Conservation (phyloP, 2,888 invertebrate genomes). For the Neoitamus cyanurus region DNA sequence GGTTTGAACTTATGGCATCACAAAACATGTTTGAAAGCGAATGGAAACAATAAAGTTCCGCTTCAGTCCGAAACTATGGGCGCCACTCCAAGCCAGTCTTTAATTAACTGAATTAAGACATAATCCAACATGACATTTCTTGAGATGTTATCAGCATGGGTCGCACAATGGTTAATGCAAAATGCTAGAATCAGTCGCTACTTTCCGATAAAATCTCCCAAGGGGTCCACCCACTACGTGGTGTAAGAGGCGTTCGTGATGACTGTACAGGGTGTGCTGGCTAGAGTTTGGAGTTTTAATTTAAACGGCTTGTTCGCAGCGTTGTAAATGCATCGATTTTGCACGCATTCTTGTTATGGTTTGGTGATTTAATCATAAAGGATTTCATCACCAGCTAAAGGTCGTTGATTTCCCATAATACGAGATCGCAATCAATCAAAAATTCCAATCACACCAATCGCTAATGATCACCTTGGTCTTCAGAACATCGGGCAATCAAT, state of each 20-base stretch:
- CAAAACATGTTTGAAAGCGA: not conserved
- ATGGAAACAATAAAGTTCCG: not conserved
- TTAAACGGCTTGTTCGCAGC: not conserved
- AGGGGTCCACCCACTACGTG: not conserved
- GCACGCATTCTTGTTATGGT: constrained; percentile 1
- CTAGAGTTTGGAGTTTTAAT: not conserved
- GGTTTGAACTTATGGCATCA: no score
- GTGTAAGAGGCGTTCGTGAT: not conserved
- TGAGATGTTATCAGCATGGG: not conserved
- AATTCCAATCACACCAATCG: constrained; percentile 24
- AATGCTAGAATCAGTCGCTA: not conserved
- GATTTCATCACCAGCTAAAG: constrained; percentile 13
- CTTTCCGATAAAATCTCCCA: not conserved
- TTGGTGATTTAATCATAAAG: not conserved
- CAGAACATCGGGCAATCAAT: constrained; percentile 3
- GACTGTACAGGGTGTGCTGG: not conserved
- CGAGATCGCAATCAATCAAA: constrained; percentile 27
- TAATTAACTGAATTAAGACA: not conserved
- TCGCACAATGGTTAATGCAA: not conserved
- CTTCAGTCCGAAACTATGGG: not conserved
- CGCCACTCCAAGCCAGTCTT: not conserved
- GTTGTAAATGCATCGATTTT: constrained; percentile 9
- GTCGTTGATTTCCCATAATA: constrained; percentile 14
- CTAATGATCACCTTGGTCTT: constrained; percentile 18
- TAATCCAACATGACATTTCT: not conserved